Conservation (phyloP, 1,140 invertebrate species). For the Anastrepha obliqua region DNA sequence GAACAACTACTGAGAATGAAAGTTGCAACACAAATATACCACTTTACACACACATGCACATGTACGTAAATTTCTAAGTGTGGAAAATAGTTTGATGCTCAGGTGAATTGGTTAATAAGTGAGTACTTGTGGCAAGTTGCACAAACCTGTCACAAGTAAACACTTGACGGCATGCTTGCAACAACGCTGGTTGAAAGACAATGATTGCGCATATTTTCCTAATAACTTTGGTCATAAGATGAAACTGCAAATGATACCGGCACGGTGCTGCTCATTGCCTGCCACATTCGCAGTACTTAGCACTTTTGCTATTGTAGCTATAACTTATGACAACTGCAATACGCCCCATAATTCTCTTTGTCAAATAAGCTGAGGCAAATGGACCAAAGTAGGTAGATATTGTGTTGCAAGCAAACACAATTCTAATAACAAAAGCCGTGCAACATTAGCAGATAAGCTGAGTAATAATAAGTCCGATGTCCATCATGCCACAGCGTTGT, state of each 20-base stretch:
- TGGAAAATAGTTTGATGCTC: neutral
- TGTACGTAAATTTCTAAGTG: neutral
- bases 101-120: slow-evolving; percentile 30
- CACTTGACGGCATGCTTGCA: neutral
- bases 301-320: neutral
- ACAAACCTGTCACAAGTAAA: neutral
- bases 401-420: neutral
- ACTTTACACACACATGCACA: neutral
- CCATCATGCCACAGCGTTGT: neutral
- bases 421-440: neutral
- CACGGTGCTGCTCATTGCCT: neutral
- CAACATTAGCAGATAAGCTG: slow-evolving; percentile 51
- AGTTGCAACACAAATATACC: neutral
- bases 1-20: neutral
- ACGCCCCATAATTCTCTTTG: neutral
- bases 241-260: neutral
- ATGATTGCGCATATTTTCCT: neutral
- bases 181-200: neutral
- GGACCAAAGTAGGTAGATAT: neutral
- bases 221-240: neutral
- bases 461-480: slow-evolving; percentile 27
- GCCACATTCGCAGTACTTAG: slow-evolving; percentile 6
- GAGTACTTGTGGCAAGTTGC: slow-evolving; percentile 6
- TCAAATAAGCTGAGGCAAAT: neutral
- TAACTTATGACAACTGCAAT: neutral